These are phyloP conservation scores for Psilanteris sp. DNA, from an alignment of 1,140 invertebrate species.

Conservation along the genomic window DNA sequence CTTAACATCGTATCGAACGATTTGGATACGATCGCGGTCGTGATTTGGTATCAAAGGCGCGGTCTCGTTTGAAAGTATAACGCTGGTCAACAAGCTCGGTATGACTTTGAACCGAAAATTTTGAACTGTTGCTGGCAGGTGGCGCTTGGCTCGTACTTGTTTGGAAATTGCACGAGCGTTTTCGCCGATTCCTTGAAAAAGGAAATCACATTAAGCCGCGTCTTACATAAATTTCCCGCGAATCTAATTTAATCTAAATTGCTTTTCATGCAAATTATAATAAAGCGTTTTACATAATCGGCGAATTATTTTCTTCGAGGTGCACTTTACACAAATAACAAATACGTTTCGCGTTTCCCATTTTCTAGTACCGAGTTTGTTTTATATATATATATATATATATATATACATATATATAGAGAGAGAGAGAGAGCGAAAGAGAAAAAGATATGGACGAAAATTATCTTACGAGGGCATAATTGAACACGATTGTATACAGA, in stretches of 20 bases:
- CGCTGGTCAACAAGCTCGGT: no score
- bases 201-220: conserved; percentile 39
- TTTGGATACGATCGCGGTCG: no score
- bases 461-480: no score
- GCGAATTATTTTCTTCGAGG: conserved; percentile 39
- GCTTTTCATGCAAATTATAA: conserved; percentile 61
- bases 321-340: conserved; percentile 51
- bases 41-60: no score
- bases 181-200: conserved; percentile 23
- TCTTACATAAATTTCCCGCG: conserved; percentile 53
- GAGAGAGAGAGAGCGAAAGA: no score
- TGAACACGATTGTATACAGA: no score
- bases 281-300: conserved; percentile 58
- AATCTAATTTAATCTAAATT: conserved; percentile 63
- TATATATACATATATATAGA: no score
- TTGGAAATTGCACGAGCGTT: conserved; percentile 11
- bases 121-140: no score
- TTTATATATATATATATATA: conserved; percentile 14
- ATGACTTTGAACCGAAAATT: no score
- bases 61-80: no score
- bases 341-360: conserved; percentile 35
- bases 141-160: conserved; percentile 1
- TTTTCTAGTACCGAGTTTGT: conserved; percentile 23
- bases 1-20: no score
- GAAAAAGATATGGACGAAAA: no score